A percentile compares a stretch with the other conserved stretches of the same genome.
phyloP scores from a whole-genome alignment of 2,113 vertebrate genomes.

The Corythoichthys intestinalis region DNA sequence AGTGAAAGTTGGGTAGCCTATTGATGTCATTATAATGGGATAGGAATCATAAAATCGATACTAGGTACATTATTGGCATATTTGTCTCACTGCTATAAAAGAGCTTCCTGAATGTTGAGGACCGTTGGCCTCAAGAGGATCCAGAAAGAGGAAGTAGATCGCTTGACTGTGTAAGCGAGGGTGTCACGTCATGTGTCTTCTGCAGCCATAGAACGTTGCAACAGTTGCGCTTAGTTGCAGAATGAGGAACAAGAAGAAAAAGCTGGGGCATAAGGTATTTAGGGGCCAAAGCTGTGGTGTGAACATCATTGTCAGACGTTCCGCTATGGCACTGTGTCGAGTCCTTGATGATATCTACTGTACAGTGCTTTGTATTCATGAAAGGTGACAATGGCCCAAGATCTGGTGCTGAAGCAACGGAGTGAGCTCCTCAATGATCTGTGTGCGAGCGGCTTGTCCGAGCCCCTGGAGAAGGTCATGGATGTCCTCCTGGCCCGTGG shows the following conservation, averaged over 20 bases:
- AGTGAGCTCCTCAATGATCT: constrained; percentile 69
- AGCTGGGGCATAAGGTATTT: neutral
- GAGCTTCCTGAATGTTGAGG: neutral
- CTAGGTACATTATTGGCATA: too few species aligned
- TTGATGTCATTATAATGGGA: neutral
- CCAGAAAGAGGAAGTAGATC: neutral
- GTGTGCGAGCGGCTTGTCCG: constrained; percentile 69
- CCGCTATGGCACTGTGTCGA: neutral
- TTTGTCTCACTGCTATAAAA: neutral
- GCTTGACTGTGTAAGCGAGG: neutral
- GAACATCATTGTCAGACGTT: neutral
- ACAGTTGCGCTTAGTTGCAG: constrained; percentile 34
- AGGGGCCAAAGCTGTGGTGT: neutral
- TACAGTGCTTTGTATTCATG: neutral
- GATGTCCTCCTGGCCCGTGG: constrained; percentile 77
- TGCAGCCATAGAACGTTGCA: neutral
- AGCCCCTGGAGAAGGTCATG: constrained; percentile 74
- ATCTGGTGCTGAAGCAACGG: constrained; percentile 71
- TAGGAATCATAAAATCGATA: neutral
- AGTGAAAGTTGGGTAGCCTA: too few species aligned
- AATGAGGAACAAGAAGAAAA: constrained; percentile 46
- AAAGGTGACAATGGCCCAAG: constrained; percentile 60
- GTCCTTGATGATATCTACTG: neutral
- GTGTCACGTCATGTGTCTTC: neutral
- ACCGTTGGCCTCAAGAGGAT: neutral